These are phyloP conservation scores for Trachurus trachurus DNA, from an alignment of 2,797 vertebrate species.

Conservation along the genomic window DNA sequence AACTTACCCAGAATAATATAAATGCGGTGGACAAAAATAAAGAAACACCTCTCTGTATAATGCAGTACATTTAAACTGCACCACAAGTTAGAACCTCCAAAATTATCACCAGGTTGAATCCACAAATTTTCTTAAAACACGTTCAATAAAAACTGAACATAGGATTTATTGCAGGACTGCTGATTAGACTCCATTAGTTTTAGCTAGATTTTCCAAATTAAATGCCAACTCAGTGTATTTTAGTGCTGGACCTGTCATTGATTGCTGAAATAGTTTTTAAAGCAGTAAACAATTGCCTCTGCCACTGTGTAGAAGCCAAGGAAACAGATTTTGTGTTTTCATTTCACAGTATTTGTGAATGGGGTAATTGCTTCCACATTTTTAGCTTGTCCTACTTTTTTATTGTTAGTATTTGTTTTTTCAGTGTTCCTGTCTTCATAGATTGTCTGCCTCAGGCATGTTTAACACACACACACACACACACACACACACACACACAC, in stretches of 20 bases:
- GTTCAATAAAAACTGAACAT: neutral
- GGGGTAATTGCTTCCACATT: neutral
- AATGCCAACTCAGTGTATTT: neutral
- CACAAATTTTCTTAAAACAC: neutral
- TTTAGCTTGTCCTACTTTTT: constrained; percentile 13
- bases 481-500: neutral
- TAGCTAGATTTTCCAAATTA: neutral
- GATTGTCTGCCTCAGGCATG: constrained; percentile 32
- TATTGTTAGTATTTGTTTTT: constrained; percentile 21
- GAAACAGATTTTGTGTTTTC: constrained; percentile 2
- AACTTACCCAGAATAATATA: neutral
- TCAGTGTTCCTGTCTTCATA: neutral
- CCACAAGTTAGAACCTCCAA: neutral
- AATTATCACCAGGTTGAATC: neutral
- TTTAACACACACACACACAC: constrained; percentile 11
- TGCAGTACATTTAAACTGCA: neutral
- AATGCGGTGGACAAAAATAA: neutral
- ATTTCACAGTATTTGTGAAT: constrained; percentile 19
- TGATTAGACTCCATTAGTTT: neutral
- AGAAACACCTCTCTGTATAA: neutral
- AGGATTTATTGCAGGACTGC: neutral
- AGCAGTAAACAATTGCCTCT: neutral
- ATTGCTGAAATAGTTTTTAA: neutral
- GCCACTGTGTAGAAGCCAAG: neutral
- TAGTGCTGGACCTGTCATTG: neutral